Evolutionary conservation across 2,888 invertebrate species (phyloP), one percentile per base, ranked within the genome.

Genomic region (Agriopis leucophaearia): DNA sequence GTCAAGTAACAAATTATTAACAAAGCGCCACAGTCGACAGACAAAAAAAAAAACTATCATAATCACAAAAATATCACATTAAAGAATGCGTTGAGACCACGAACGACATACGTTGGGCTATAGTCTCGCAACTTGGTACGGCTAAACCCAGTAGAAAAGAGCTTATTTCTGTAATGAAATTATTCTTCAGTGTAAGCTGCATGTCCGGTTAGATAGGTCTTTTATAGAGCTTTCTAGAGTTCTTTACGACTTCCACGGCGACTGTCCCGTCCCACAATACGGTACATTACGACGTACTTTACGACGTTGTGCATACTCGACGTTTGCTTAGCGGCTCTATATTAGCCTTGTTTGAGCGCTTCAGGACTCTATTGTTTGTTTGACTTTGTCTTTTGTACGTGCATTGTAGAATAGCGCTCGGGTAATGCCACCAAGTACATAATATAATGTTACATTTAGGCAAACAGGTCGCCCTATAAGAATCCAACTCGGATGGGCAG

Each of bases 281-380:
- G 47, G 40, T 40, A 65, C 54, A 54, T 65, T 59, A 65, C 58
- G 64, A 64, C 36, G 16, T 38, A 36, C 47, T 55, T 55, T 27
- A 44, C 45, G 57, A 57, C 35, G 15, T 16, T 12, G 15, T 45
- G 45, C 57, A 47, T 57, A 57, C 15, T 35, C 38, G 51, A 59
- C 45, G 66, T 70, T 69, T 66, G 70, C 40, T 60, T 62, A 73
- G 66, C n/a, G 63, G 35, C 56, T 42, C 40, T 70, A 72, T 65
- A 67, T 74, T 66, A 74, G 60, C 67, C 56, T 9, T 72, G 69
- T 74, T 72, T 72, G 72, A 55, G 65, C 54, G 62, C 60, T 64
- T 56, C 56, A 56, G 15, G 9, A 36, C 38, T 56, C 42, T 55
- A 61, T 40, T 40, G 38, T 51, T 38, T 57, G 54, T 54, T 40